Conservation (phyloP, 2,113 vertebrate genomes). For the Entelurus aequoreus region DNA sequence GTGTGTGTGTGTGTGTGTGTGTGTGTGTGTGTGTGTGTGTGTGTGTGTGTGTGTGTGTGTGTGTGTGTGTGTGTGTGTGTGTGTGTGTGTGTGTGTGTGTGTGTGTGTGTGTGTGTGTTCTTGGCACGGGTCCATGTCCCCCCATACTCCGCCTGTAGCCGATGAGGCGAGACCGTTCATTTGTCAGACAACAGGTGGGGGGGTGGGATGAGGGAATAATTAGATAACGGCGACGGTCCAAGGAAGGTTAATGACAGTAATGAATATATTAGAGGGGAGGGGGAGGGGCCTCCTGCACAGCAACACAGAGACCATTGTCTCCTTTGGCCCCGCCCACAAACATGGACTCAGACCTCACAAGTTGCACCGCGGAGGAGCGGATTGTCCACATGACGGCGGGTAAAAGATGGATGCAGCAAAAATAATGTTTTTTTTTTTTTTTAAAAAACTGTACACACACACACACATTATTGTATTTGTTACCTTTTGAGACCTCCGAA, state of each 20-base stretch:
- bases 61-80: too few species aligned
- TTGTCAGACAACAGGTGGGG: slow-evolving; percentile 71
- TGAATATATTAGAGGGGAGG: slow-evolving; percentile 65
- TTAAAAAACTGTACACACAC: not conserved
- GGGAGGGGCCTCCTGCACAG: slow-evolving; percentile 12
- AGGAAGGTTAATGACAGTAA: slow-evolving; percentile 72
- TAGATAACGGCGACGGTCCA: slow-evolving; percentile 62
- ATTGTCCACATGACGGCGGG: too few species aligned
- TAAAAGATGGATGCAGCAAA: too few species aligned
- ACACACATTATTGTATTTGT: too few species aligned
- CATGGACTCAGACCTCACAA: too few species aligned
- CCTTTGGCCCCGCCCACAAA: too few species aligned
- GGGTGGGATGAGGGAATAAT: slow-evolving; percentile 58
- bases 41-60: too few species aligned
- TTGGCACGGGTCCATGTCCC: slow-evolving; percentile 53
- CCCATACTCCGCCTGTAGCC: too few species aligned
- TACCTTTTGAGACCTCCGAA: too few species aligned
- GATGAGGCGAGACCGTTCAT: slow-evolving; percentile 72
- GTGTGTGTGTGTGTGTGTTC: slow-evolving; percentile 23
- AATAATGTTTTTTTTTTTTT: not conserved
- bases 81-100: too few species aligned
- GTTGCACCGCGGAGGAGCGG: too few species aligned
- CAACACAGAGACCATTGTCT: not conserved
- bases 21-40: slow-evolving; percentile 19
- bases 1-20: slow-evolving; percentile 11